phyloP scores from a whole-genome alignment of 2,888 invertebrate genomes.

The Omphaloscelis lunosa region DNA sequence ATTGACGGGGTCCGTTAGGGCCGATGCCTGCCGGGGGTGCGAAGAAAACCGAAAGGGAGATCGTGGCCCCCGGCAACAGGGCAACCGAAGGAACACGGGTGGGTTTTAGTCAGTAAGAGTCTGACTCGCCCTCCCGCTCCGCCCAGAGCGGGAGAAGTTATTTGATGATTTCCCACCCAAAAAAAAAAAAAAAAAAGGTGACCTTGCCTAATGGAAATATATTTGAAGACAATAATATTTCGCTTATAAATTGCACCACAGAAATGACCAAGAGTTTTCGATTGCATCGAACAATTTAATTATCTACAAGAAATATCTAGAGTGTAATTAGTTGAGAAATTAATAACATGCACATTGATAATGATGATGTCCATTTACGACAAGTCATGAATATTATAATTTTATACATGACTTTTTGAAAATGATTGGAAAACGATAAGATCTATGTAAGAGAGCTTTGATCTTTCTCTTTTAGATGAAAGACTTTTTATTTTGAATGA shows the following conservation, averaged over 20 bases:
- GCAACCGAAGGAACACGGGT: no score
- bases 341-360: conserved; percentile 57
- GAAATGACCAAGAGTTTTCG: conserved; percentile 37
- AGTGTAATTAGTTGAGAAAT: conserved; percentile 69
- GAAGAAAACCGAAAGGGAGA: no score
- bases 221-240: background rate
- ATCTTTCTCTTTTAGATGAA: background rate
- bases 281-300: conserved; percentile 66
- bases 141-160: no score
- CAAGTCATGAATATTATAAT: conserved; percentile 50
- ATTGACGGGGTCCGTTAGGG: no score
- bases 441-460: conserved; percentile 14
- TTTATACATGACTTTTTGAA: conserved; percentile 34
- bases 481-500: background rate
- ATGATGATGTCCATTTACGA: conserved; percentile 46
- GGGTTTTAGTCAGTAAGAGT: no score
- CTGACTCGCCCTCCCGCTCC: no score
- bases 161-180: no score
- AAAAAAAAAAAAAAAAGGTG: no score
- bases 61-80: no score
- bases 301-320: conserved; percentile 66
- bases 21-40: no score
- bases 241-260: conserved; percentile 63
- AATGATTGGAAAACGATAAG: conserved; percentile 37
- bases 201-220: background rate